Percentiles rank a stretch among this genome's conserved stretches.
These are phyloP conservation scores for Branchipolynoe longqiensis DNA, from an alignment of 2,888 invertebrate species.

Conservation along the genomic window DNA sequence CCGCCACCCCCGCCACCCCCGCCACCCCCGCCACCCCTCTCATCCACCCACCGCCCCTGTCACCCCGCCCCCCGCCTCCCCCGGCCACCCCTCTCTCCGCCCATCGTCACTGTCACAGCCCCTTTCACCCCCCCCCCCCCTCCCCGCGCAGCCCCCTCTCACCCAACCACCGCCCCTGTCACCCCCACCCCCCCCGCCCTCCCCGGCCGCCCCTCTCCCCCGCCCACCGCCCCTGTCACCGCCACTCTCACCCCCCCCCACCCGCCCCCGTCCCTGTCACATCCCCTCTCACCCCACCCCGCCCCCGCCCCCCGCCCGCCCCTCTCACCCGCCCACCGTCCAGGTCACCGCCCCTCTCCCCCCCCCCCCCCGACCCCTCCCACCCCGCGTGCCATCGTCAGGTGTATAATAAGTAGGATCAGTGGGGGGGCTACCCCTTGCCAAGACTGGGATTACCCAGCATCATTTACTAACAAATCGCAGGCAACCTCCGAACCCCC, in stretches of 20 bases:
- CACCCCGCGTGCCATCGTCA: too few relatives aligned
- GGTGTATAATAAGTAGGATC: too few relatives aligned
- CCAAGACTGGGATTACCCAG: too few relatives aligned
- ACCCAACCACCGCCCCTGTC: neutral
- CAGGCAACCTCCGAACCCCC: too few relatives aligned
- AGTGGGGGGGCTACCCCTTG: too few relatives aligned
- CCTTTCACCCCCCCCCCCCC: neutral
- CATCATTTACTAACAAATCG: too few relatives aligned
- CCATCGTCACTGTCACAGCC: neutral
- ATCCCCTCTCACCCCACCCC: neutral
- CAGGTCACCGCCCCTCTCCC: neutral
- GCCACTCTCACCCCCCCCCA: neutral
- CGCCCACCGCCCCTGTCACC: neutral
- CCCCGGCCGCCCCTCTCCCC: neutral
- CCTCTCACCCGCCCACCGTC: neutral
- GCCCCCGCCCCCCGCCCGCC: neutral
- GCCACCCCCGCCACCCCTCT: too few relatives aligned
- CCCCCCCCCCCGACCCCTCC: too few relatives aligned
- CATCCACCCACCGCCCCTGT: neutral
- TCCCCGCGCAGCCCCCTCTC: neutral
- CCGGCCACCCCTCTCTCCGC: neutral
- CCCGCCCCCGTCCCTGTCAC: slow-evolving; percentile 1
- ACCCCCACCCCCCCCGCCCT: neutral
- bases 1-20: too few relatives aligned
- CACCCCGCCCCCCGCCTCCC: neutral